phyloP scores from a whole-genome alignment of 2,797 vertebrate genomes.

The Lophius americanus region DNA sequence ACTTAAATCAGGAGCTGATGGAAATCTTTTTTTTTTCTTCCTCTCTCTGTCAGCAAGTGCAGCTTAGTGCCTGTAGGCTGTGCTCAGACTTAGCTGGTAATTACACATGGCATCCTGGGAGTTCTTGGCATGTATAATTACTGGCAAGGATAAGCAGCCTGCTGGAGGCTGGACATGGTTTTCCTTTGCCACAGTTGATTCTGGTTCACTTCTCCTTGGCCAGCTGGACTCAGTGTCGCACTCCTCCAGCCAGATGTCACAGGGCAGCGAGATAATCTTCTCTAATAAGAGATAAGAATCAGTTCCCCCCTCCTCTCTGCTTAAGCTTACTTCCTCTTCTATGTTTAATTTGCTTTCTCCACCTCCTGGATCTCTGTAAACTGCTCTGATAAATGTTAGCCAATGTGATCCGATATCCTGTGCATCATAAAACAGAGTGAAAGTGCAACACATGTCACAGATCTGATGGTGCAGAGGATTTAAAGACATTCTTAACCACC shows the following conservation, averaged over 20 bases:
- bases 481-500: slow-evolving; percentile 39
- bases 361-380: slow-evolving; percentile 13
- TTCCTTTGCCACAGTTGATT: slow-evolving; percentile 55
- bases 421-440: slow-evolving; percentile 33
- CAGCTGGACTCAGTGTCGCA: slow-evolving; percentile 64
- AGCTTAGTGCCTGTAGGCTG: slow-evolving; percentile 63
- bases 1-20: slow-evolving; percentile 46
- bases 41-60: slow-evolving; percentile 45
- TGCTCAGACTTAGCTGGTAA: slow-evolving; percentile 73
- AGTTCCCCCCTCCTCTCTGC: slow-evolving; percentile 28
- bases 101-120: slow-evolving; percentile 79
- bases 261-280: slow-evolving; percentile 45
- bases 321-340: slow-evolving; percentile 19
- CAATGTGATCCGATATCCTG: slow-evolving; percentile 38
- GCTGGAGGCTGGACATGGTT: slow-evolving; percentile 67
- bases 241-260: slow-evolving; percentile 65
- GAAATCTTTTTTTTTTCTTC: slow-evolving; percentile 36
- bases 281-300: slow-evolving; percentile 55
- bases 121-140: slow-evolving; percentile 77
- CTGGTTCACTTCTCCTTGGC: slow-evolving; percentile 54
- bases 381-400: slow-evolving; percentile 40
- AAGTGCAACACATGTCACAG: slow-evolving; percentile 26
- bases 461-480: slow-evolving; percentile 39
- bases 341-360: slow-evolving; percentile 15
- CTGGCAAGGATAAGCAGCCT: slow-evolving; percentile 64